Conservation (phyloP, 1,140 invertebrate species). For the Macrocentrus cingulum region DNA sequence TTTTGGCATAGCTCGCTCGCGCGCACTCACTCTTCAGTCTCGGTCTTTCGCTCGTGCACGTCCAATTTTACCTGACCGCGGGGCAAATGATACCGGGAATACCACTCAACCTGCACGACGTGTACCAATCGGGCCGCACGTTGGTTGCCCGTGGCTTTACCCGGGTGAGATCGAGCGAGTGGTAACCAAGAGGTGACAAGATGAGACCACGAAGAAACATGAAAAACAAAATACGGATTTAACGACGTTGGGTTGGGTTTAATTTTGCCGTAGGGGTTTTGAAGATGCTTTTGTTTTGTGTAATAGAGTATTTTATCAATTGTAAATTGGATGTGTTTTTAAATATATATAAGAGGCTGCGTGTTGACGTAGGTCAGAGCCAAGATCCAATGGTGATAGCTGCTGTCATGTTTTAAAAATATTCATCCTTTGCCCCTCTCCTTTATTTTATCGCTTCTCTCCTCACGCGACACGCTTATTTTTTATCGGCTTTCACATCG, state of each 20-base stretch:
- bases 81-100: slow-evolving; percentile 1
- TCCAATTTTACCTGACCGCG: slow-evolving; percentile 3
- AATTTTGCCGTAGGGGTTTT: too few relatives aligned
- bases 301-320: too few relatives aligned
- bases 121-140: neutral
- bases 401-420: too few relatives aligned
- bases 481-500: too few relatives aligned
- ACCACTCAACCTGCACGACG: neutral
- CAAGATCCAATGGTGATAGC: neutral
- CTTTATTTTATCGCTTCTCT: too few relatives aligned
- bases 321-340: too few relatives aligned
- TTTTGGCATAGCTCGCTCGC: neutral
- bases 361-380: slow-evolving; percentile 13
- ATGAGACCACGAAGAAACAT: neutral
- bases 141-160: slow-evolving; percentile 1
- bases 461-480: too few relatives aligned
- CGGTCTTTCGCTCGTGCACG: neutral
- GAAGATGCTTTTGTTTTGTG: too few relatives aligned
- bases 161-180: neutral
- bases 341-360: slow-evolving; percentile 15
- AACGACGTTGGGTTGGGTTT: neutral
- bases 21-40: neutral
- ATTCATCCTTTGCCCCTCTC: neutral
- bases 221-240: neutral
- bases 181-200: neutral